phyloP scores from a whole-genome alignment of 2,797 vertebrate genomes.

The Dendrocincla fuliginosa region DNA sequence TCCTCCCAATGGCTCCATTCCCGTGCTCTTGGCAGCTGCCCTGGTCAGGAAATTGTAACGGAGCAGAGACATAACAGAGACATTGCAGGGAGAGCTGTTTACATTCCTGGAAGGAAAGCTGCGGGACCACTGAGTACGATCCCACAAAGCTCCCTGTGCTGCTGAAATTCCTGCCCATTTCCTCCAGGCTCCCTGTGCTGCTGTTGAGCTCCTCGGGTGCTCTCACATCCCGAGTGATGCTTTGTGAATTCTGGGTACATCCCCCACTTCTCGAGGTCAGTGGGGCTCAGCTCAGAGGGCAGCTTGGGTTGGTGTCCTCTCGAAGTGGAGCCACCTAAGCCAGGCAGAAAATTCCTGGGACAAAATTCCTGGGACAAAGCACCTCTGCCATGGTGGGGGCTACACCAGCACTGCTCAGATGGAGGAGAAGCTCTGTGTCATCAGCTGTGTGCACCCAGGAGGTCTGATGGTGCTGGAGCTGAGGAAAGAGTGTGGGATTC shows the following conservation, averaged over 20 bases:
- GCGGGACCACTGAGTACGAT: not conserved
- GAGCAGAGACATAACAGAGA: conserved; percentile 79
- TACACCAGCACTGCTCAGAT: not conserved
- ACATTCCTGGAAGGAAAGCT: conserved; percentile 76
- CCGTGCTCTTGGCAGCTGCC: conserved; percentile 56
- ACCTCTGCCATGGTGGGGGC: not conserved
- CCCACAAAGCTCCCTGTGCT: not conserved
- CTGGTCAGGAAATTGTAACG: conserved; percentile 73
- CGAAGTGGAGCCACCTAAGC: not conserved
- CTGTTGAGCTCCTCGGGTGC: not conserved
- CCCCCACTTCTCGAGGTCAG: not conserved
- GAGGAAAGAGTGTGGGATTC: not conserved
- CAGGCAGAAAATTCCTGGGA: not conserved
- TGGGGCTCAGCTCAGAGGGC: not conserved
- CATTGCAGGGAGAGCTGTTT: conserved; percentile 74
- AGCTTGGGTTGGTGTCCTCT: not conserved
- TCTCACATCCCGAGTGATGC: not conserved
- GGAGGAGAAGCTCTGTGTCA: not conserved
- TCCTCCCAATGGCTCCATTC: not conserved
- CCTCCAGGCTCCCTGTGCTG: rapidly evolving
- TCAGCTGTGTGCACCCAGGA: not conserved
- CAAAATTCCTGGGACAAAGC: not conserved
- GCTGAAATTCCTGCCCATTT: not conserved
- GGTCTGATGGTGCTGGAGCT: not conserved
- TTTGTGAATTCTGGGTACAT: not conserved